A percentile compares a stretch with the other conserved stretches of the same genome.
Conservation (phyloP, 2,113 vertebrate genomes). For the Dendropsophus ebraccatus region DNA sequence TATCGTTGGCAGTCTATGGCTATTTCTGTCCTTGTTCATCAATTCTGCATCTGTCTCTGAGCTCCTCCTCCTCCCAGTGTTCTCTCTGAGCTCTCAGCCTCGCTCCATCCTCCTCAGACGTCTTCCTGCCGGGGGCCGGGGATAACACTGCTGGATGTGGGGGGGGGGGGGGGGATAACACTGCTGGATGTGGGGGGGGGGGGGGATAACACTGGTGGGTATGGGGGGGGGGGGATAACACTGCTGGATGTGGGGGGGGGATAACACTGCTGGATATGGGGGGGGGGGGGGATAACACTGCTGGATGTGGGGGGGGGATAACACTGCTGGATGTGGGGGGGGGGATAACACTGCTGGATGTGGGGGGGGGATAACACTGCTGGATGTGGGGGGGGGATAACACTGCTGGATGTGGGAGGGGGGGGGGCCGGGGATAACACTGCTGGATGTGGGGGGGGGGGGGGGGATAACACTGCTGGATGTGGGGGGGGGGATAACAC, state of each 20-base stretch:
- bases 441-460: not conserved
- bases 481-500: not conserved
- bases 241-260: not conserved
- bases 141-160: too few relatives aligned
- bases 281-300: not conserved
- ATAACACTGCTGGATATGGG: too few relatives aligned
- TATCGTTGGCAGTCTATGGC: not conserved
- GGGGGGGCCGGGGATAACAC: not conserved
- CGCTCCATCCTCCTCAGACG: not conserved
- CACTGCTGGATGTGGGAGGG: too few relatives aligned
- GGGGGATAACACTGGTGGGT: not conserved
- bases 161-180: too few relatives aligned
- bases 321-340: not conserved
- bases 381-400: not conserved
- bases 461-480: not conserved
- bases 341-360: not conserved
- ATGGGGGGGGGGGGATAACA: not conserved
- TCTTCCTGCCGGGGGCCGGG: not conserved
- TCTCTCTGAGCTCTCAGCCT: not conserved
- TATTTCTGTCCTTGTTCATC: slow-evolving; percentile 26
- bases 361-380: not conserved
- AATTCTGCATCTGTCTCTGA: slow-evolving; percentile 24
- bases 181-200: not conserved
- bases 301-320: not conserved
- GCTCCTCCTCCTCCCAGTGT: slow-evolving; percentile 1